Evolutionary conservation across 1,140 invertebrate species (phyloP).

Genomic region (Formica exsecta): DNA sequence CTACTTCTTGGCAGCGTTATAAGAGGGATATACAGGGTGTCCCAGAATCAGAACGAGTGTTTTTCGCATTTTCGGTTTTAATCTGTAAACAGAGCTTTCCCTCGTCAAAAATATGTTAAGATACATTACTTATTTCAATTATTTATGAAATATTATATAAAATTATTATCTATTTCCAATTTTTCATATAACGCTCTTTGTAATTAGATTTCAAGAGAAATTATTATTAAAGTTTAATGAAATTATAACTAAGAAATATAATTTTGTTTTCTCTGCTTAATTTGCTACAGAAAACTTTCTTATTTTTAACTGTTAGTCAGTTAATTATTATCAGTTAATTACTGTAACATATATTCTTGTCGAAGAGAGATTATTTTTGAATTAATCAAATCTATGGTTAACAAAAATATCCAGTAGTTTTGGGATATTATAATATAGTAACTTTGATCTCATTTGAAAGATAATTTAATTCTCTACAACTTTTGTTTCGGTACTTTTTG

Average conservation of each 20-base stretch:
- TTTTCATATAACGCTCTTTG: background rate
- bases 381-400: background rate
- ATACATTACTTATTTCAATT: no score
- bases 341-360: background rate
- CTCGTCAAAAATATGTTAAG: no score
- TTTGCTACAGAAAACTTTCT: background rate
- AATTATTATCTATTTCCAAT: background rate
- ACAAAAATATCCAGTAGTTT: background rate
- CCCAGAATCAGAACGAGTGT: background rate
- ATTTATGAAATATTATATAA: background rate
- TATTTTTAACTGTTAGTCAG: background rate
- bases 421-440: background rate
- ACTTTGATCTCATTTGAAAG: no score
- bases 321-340: background rate
- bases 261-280: background rate
- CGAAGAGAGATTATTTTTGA: background rate
- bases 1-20: slow-evolving; percentile 66
- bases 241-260: background rate
- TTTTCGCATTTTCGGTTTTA: background rate
- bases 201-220: background rate
- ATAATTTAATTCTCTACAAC: no score
- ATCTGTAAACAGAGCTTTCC: no score
- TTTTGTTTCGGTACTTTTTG: no score
- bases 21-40: slow-evolving; percentile 56
- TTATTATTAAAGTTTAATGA: background rate